Percentiles rank a stretch among this genome's conserved stretches.
phyloP scores from a whole-genome alignment of 2,797 vertebrate genomes.

The Nasua narica region DNA sequence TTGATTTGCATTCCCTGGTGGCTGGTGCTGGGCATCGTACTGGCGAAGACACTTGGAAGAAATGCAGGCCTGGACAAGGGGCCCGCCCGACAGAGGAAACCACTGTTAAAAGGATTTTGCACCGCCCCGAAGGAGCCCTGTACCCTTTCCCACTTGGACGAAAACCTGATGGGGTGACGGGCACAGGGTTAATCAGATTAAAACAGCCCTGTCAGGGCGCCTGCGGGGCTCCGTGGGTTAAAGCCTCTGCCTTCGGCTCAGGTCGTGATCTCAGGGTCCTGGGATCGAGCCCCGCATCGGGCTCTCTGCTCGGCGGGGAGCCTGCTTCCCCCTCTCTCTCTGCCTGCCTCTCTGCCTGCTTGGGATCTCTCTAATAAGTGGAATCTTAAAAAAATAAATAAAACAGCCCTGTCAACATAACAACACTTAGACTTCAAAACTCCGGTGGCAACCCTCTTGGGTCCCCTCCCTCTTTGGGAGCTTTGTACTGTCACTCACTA shows the following conservation, averaged over 20 bases:
- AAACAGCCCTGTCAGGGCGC: not conserved
- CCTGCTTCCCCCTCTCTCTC: too few relatives aligned
- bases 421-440: not conserved
- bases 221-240: too few relatives aligned
- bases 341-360: too few relatives aligned
- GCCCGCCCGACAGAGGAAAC: not conserved
- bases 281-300: too few relatives aligned
- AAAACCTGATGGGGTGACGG: not conserved
- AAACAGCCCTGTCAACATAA: too few relatives aligned
- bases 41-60: not conserved
- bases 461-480: not conserved
- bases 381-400: too few relatives aligned
- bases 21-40: not conserved
- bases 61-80: not conserved
- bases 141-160: not conserved
- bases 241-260: too few relatives aligned
- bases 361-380: too few relatives aligned
- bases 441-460: not conserved
- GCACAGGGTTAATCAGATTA: not conserved
- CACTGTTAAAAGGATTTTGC: not conserved
- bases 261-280: too few relatives aligned
- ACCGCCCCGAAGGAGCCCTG: not conserved
- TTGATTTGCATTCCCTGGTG: not conserved
- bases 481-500: not conserved
- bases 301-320: too few relatives aligned